Percentiles rank a stretch among this genome's conserved stretches.
Evolutionary conservation across 2,888 invertebrate species (phyloP).

Genomic region (Acronicta alni): DNA sequence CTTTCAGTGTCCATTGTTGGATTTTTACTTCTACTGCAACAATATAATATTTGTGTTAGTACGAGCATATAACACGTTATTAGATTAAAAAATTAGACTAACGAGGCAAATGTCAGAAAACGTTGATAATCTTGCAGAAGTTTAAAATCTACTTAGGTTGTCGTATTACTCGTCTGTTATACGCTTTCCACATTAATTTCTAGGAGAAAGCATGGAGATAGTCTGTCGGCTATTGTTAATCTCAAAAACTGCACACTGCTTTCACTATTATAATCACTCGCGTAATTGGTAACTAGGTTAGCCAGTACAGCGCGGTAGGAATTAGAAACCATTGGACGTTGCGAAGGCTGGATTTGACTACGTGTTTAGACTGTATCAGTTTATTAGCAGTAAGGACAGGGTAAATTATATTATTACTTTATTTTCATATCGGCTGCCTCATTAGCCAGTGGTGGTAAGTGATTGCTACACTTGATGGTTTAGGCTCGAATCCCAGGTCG

Average conservation of each 20-base stretch:
- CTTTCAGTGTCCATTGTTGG: conserved; percentile 90
- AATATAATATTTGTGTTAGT: conserved; percentile 5
- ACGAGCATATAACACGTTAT: no score
- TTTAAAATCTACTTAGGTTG: no score
- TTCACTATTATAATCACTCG: conserved; percentile 39
- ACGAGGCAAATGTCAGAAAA: no score
- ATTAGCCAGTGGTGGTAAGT: no score
- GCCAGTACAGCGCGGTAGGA: conserved; percentile 17
- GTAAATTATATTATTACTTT: no score
- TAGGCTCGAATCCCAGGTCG: no score
- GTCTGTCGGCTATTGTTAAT: conserved; percentile 12
- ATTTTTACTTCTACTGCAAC: conserved; percentile 70
- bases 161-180: conserved; percentile 16
- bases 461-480: no score
- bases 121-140: no score
- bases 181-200: conserved; percentile 15
- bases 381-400: no score
- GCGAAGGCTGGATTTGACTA: conserved; percentile 26
- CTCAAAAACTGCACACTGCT: conserved; percentile 28
- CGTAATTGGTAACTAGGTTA: conserved; percentile 40
- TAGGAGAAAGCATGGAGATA: conserved; percentile 36
- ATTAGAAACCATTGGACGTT: conserved; percentile 36
- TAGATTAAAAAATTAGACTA: no score
- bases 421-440: no score
- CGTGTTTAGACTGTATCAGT: background rate